Base-by-base conservation (phyloP, 2,113 vertebrate genomes). In the Nibea coibor region DNA sequence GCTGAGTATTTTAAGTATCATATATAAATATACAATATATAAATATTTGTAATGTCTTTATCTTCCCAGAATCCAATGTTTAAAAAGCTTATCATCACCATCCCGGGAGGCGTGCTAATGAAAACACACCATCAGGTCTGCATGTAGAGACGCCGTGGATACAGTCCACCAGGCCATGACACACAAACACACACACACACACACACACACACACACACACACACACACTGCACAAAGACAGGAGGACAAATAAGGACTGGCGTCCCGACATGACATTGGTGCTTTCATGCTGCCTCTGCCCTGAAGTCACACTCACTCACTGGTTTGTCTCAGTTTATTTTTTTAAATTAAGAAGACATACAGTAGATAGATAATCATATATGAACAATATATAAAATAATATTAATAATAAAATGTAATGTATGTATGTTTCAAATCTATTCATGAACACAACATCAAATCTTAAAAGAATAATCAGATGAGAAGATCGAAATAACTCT, bases 241-340 rank as follows among this genome's bases (percentile, higher is more conserved):
- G 59, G 28, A 66, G 74, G 72, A 50, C 54, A 77, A 57, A 72
- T 72, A 54, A 84, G 78, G 80, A 86, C 64, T 69, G 53, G 56
- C n/a, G 43, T 76, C 61, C 64, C 61, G 12, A 78, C 42, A 67
- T 42, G 58, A 39, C 45, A 57, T 11, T 12, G 6, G 54, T 81
- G 31, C 50, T 75, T 69, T 78, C 45, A 79, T 72, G 15, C 26
- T 56, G 45, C 15, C 71, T 70, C 31, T 35, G 19, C 43, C 66
- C 51, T 70, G 39, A n/a, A 20, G n/a, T 54, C 65, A 71, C 47
- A 72, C 53, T 58, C 45, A 45, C 53, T 43, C 67, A 67, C 12
- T 9, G 2, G 16, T 53, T 53, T 61, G 35, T 48, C 35, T 63
- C 20, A n/a, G 17, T 7, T 5, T 28, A 39, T 39, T 8, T 1